Percentiles rank a stretch among this genome's conserved stretches.
These are phyloP conservation scores for Ahaetulla prasina DNA, from an alignment of 2,113 vertebrate species.

Conservation along the genomic window DNA sequence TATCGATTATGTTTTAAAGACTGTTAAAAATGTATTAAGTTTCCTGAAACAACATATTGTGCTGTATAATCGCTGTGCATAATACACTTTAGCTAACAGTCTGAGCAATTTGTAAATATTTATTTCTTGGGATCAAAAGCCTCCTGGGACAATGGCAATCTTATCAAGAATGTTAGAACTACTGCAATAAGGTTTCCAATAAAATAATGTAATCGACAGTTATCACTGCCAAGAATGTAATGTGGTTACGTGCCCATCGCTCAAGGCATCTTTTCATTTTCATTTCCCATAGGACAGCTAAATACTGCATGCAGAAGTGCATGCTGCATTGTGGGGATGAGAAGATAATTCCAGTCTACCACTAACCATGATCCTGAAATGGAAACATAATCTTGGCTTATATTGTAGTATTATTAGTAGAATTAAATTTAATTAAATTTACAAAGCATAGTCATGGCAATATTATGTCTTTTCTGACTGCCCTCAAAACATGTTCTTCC, in stretches of 20 bases:
- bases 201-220: slow-evolving; percentile 36
- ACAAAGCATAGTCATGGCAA: neutral
- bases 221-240: slow-evolving; percentile 36
- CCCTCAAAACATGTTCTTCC: neutral
- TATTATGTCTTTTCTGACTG: neutral
- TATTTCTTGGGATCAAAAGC: neutral
- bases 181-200: slow-evolving; percentile 18
- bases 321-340: slow-evolving; percentile 35
- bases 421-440: slow-evolving; percentile 20
- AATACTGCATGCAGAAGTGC: slow-evolving; percentile 45
- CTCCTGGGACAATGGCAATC: neutral
- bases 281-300: slow-evolving; percentile 38
- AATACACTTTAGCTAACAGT: neutral
- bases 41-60: neutral
- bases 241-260: slow-evolving; percentile 15
- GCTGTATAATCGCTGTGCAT: neutral
- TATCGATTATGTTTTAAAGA: neutral
- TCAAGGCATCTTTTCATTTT: slow-evolving; percentile 46
- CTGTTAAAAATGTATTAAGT: neutral
- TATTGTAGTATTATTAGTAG: slow-evolving; percentile 15
- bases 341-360: slow-evolving; percentile 34
- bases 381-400: slow-evolving; percentile 33
- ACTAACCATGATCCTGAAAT: slow-evolving; percentile 35
- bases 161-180: neutral
- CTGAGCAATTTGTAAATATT: neutral